Percentiles rank a stretch among this genome's conserved stretches.
Evolutionary conservation across 2,888 invertebrate genomes (phyloP).

Genomic region (Tachina grossa): DNA sequence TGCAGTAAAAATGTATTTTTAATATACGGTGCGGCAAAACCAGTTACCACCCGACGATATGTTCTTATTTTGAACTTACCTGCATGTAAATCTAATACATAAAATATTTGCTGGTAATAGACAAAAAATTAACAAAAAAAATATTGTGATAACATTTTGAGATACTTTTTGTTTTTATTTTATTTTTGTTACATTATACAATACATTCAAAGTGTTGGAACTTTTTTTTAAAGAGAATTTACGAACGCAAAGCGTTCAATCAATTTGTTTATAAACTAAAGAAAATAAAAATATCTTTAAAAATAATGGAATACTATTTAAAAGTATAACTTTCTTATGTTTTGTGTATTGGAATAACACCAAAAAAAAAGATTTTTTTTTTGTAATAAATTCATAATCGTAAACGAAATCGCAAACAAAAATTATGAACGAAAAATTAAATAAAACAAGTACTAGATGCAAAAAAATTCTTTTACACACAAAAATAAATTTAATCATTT

Average conservation of each 20-base stretch:
- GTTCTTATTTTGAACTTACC: too few relatives aligned
- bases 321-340: slow-evolving; percentile 19
- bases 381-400: slow-evolving; percentile 32
- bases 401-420: slow-evolving; percentile 9
- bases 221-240: slow-evolving; percentile 57
- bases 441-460: slow-evolving; percentile 42
- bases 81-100: too few relatives aligned
- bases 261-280: slow-evolving; percentile 66
- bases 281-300: slow-evolving; percentile 56
- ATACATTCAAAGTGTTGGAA: slow-evolving; percentile 70
- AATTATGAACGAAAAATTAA: slow-evolving; percentile 3
- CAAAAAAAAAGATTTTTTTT: not conserved
- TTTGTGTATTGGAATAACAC: slow-evolving; percentile 41
- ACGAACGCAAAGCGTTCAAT: slow-evolving; percentile 59
- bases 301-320: slow-evolving; percentile 65
- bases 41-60: too few relatives aligned
- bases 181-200: slow-evolving; percentile 66
- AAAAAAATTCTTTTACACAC: slow-evolving; percentile 14
- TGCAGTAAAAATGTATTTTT: too few relatives aligned
- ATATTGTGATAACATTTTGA: slow-evolving; percentile 51
- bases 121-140: not conserved
- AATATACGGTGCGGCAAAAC: too few relatives aligned
- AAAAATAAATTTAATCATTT: slow-evolving; percentile 24
- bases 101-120: too few relatives aligned
- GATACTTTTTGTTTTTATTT: slow-evolving; percentile 49